Conservation (phyloP, 2,113 vertebrate genomes). For the Epinephelus cyanopodus region DNA sequence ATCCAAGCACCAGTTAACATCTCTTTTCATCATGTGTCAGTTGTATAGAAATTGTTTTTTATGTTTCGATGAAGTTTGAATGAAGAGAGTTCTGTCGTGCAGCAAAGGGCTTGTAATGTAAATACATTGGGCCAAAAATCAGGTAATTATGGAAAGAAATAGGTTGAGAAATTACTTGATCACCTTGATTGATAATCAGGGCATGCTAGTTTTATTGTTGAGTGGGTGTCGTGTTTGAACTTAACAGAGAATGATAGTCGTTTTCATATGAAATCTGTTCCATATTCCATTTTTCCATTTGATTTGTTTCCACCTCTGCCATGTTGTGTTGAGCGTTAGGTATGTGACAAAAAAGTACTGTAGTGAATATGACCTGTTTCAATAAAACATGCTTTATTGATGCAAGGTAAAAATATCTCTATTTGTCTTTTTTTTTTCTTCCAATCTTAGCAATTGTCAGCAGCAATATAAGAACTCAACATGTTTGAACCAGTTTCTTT, state of each 20-base stretch:
- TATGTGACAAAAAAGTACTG: slow-evolving; percentile 40
- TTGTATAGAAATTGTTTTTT: slow-evolving; percentile 68
- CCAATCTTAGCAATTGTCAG: slow-evolving; percentile 36
- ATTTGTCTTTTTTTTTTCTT: slow-evolving; percentile 9
- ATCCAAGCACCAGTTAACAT: neutral
- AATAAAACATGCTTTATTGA: slow-evolving; percentile 82
- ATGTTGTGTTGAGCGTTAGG: slow-evolving; percentile 45
- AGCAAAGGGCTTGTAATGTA: slow-evolving; percentile 66
- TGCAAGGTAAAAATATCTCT: slow-evolving; percentile 46
- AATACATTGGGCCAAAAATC: slow-evolving; percentile 79
- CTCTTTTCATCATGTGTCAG: slow-evolving; percentile 61
- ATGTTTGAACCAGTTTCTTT: slow-evolving; percentile 34
- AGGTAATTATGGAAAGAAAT: slow-evolving; percentile 50
- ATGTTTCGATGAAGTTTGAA: slow-evolving; percentile 59
- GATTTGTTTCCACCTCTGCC: slow-evolving; percentile 52
- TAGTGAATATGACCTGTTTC: slow-evolving; percentile 64
- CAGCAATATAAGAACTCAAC: slow-evolving; percentile 46
- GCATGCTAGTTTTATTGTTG: slow-evolving; percentile 20
- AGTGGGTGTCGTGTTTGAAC: slow-evolving; percentile 38
- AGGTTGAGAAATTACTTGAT: slow-evolving; percentile 30
- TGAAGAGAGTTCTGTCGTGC: slow-evolving; percentile 37
- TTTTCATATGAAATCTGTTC: slow-evolving; percentile 65
- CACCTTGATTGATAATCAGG: slow-evolving; percentile 41
- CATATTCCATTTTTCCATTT: slow-evolving; percentile 73
- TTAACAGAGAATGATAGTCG: slow-evolving; percentile 41